Conservation (phyloP, 2,888 invertebrate genomes). For the Drosophila prolongata region DNA sequence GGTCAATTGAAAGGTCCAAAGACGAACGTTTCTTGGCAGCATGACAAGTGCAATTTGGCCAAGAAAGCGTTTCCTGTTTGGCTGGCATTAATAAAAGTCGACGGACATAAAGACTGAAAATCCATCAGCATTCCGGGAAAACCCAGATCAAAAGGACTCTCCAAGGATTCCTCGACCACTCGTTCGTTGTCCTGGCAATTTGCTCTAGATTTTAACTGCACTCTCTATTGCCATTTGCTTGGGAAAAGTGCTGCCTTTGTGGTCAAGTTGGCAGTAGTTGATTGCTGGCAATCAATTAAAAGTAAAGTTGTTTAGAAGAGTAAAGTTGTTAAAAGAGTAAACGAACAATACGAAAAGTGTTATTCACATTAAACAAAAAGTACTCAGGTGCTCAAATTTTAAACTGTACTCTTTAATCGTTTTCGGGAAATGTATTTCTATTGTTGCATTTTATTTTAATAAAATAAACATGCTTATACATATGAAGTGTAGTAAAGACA, state of each 20-base stretch:
- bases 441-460: no score
- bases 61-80: conserved; percentile 73
- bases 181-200: conserved; percentile 15
- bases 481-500: no score
- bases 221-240: conserved; percentile 26
- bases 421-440: no score
- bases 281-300: conserved; percentile 23
- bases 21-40: conserved; percentile 35
- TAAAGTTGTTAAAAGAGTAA: not conserved
- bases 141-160: conserved; percentile 12
- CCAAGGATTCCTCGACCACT: not conserved
- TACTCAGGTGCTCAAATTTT: no score
- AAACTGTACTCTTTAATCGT: no score
- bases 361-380: no score
- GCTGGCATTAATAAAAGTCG: conserved; percentile 68
- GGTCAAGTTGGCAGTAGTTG: conserved; percentile 12
- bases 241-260: conserved; percentile 20
- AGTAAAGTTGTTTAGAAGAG: not conserved
- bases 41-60: conserved; percentile 73
- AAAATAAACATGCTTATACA: no score
- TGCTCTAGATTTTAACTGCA: conserved; percentile 19
- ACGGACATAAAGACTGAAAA: conserved; percentile 28
- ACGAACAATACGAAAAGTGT: no score
- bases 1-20: conserved; percentile 20
- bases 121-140: conserved; percentile 33